Percentiles rank a stretch among this genome's conserved stretches.
These are phyloP conservation scores for Heterodera schachtii DNA, from an alignment of 1,140 invertebrate genomes.

Conservation along the genomic window DNA sequence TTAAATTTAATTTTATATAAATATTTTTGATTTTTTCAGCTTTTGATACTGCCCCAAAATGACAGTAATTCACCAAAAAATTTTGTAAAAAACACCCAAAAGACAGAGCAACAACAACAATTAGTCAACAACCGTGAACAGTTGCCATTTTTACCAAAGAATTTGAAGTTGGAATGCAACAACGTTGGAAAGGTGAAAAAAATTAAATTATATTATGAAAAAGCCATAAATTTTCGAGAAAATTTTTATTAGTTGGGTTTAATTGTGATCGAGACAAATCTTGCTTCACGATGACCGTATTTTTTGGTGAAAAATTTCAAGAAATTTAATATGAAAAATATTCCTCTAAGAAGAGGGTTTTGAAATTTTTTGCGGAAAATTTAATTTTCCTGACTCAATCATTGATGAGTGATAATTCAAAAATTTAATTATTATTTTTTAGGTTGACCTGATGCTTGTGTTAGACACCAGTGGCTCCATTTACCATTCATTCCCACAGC, in stretches of 20 bases:
- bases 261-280: no score
- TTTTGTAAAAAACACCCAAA: neutral
- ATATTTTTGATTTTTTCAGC: constrained; percentile 2
- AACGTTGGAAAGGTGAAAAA: constrained; percentile 13
- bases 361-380: no score
- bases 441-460: constrained; percentile 54
- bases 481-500: constrained; percentile 40
- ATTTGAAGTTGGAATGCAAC: neutral
- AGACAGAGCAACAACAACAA: neutral
- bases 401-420: no score
- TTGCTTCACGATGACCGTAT: no score
- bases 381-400: no score
- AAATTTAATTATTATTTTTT: constrained; percentile 11
- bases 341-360: no score
- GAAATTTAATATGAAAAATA: no score
- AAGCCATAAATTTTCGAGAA: neutral
- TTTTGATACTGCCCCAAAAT: constrained; percentile 9
- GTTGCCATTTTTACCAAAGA: constrained; percentile 2
- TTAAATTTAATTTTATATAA: no score
- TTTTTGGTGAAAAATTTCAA: no score
- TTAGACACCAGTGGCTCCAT: constrained; percentile 57
- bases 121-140: neutral
- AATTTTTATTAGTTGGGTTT: neutral
- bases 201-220: no score
- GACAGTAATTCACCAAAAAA: constrained; percentile 2